Conservation (phyloP, 1,140 invertebrate species). For the Antheraea pernyi region DNA sequence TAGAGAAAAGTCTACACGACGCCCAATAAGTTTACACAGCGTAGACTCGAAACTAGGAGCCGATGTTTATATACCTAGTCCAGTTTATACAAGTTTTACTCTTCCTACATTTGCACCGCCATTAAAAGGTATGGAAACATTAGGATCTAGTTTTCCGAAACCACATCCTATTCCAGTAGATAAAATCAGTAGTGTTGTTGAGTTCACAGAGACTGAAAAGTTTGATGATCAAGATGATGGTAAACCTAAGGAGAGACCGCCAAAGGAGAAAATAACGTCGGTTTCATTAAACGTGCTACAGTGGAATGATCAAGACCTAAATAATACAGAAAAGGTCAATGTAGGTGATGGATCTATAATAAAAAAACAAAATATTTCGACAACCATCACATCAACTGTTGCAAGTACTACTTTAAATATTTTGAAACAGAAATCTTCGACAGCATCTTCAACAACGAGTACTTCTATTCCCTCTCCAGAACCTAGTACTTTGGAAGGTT, state of each 20-base stretch:
- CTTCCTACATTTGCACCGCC: slow-evolving; percentile 80
- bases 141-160: slow-evolving; percentile 77
- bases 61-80: slow-evolving; percentile 70
- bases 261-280: slow-evolving; percentile 74
- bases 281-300: slow-evolving; percentile 66
- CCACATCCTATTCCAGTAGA: slow-evolving; percentile 84
- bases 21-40: slow-evolving; percentile 49
- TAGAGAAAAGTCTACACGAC: slow-evolving; percentile 49
- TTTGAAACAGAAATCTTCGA: slow-evolving; percentile 1
- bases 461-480: neutral
- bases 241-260: slow-evolving; percentile 66
- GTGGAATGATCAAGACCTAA: slow-evolving; percentile 46
- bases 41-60: slow-evolving; percentile 61
- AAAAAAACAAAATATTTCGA: slow-evolving; percentile 54
- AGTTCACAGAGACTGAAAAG: slow-evolving; percentile 41
- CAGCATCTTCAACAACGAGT: slow-evolving; percentile 15
- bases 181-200: slow-evolving; percentile 80
- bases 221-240: slow-evolving; percentile 57
- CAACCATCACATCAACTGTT: slow-evolving; percentile 24
- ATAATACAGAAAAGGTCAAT: slow-evolving; percentile 59
- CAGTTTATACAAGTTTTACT: slow-evolving; percentile 84
- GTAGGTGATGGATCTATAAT: slow-evolving; percentile 69
- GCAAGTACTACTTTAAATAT: slow-evolving; percentile 12
- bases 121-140: slow-evolving; percentile 73
- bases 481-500: neutral